Evolutionary conservation across 2,888 invertebrate genomes (phyloP), one percentile per base, ranked within the genome.

Genomic region (Sminthurides aquaticus): DNA sequence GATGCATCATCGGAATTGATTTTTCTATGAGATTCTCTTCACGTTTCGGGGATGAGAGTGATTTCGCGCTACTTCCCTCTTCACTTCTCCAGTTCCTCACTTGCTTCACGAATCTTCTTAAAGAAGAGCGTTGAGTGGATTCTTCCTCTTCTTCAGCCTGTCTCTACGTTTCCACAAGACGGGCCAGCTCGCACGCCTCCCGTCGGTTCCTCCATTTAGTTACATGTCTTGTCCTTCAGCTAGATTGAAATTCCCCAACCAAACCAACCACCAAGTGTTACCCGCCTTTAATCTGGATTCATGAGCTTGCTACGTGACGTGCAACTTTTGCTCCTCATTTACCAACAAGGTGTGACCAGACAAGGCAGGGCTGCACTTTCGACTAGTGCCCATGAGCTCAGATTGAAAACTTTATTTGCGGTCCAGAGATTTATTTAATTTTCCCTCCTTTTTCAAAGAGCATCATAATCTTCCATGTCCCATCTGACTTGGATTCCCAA

Each of bases 21-120:
- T 67, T 67, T 64, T 60, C 57, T 57, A 60, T 61, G 58, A 64
- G 64, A 67, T 67, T 67, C 67, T 64, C 59, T 67, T 64, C 64
- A 67, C 64, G 67, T 67, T 61, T 49, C 34, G 5, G 27, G 52
- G 49, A 56, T 52, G 60, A 64, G 64, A 64, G 67, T 67, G 67
- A 67, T 67, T 67, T 56, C 56, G 56, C 57, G 25, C n/a, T 15
- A 62, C 8, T 34, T 34, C 8, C 15, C 8, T 34, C 15, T n/a
- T n/a, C n/a, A n/a, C n/a, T n/a, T n/a, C n/a, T n/a, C n/a, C n/a
- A n/a, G n/a, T n/a, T n/a, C n/a, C n/a, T n/a, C n/a, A n/a, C n/a
- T n/a, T n/a, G n/a, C n/a, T n/a, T n/a, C n/a, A n/a, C n/a, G n/a
- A n/a, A n/a, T n/a, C n/a, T n/a, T n/a, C n/a, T n/a, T n/a, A n/a